Evolutionary conservation across 1,140 invertebrate genomes (phyloP), one percentile per base, ranked within the genome.

Genomic region (Drosophila albomicans): DNA sequence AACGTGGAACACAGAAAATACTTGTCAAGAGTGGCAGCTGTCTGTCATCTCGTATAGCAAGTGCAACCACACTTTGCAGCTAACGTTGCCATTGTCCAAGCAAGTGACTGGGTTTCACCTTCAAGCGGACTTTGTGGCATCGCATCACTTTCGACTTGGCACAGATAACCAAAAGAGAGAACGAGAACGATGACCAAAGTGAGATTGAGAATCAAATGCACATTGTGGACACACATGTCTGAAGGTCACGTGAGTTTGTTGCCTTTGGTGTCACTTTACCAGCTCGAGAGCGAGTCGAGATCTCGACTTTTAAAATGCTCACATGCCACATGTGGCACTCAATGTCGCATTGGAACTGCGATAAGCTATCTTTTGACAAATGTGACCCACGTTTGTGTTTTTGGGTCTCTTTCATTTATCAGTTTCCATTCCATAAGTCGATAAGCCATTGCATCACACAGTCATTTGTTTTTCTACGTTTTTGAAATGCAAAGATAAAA

Each of bases 71-170:
- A 32, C 7, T 32, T 32, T 58, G 16, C 74, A 20, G 69, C 57
- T 54, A 38, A 13, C 69, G 28, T 43, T 13, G 38, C 13, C 35
- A 43, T 28, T 25, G 62, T 51, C 61, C 70, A 80, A 80, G 72
- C 81, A 84, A 73, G 43, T 69, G 81, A 73, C 75, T 61, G 80
- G 52, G 74, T 75, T 72, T 85, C 82, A 71, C 81, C 81, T 85
- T 85, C 78, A 61, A 64, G 52, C 54, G 69, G 48, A 68, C 43
- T 71, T 65, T 20, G 49, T 16, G 35, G 38, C 51, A 56, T 78
- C 81, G 41, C 51, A 56, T 78, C 81, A 85, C 81, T 85, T 85
- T 85, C 81, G 69, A 75, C 75, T 81, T 81, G 81, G 75, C 81
- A 81, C 78, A 85, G 69, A 67, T 81, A 67, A 30, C 68, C 68